phyloP scores from a whole-genome alignment of 2,888 invertebrate species.

The Pristionchus entomophagus region DNA sequence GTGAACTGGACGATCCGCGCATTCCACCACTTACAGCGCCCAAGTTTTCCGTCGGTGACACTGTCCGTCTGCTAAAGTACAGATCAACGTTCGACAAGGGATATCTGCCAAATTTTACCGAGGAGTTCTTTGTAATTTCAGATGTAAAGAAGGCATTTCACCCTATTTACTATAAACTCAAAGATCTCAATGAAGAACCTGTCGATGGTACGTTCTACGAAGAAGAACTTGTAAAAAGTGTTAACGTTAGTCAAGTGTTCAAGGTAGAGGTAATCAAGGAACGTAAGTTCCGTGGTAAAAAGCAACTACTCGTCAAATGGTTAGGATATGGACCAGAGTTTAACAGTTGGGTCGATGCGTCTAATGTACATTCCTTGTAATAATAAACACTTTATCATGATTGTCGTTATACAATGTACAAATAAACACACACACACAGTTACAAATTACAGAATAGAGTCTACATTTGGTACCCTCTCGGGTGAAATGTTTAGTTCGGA shows the following conservation, averaged over 20 bases:
- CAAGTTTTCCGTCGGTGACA: neutral
- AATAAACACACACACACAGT: no score
- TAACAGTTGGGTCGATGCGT: neutral
- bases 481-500: neutral
- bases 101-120: neutral
- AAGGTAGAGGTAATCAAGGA: neutral
- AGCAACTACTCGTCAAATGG: neutral
- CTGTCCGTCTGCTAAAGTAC: neutral
- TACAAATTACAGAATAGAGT: neutral
- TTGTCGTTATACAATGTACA: no score
- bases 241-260: neutral
- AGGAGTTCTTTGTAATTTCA: neutral
- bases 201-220: neutral
- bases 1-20: neutral
- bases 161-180: neutral
- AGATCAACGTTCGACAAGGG: neutral
- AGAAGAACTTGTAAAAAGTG: neutral
- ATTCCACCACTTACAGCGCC: no score
- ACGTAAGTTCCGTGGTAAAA: neutral
- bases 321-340: neutral
- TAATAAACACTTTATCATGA: no score
- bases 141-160: neutral
- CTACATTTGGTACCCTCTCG: neutral
- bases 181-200: neutral
- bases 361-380: neutral